These are phyloP conservation scores for Isaurus tuberculatus DNA, from an alignment of 92 coral and sea anemone species.

Conservation along the genomic window DNA sequence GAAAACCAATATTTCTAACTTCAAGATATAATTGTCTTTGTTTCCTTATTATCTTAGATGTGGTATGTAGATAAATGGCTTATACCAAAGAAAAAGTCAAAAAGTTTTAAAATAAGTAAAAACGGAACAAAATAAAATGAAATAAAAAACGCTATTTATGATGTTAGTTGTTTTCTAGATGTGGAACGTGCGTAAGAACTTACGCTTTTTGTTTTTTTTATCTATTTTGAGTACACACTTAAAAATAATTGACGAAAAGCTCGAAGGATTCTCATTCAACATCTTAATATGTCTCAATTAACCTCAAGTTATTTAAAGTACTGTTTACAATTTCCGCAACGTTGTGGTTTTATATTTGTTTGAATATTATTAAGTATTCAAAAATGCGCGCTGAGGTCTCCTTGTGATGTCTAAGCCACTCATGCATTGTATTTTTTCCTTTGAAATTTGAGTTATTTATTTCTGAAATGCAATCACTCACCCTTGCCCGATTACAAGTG, in stretches of 20 bases:
- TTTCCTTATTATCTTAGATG: neutral
- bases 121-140: neutral
- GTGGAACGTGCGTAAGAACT: conserved; percentile 13
- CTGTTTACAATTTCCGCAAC: neutral
- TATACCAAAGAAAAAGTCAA: too few species aligned
- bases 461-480: neutral
- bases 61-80: neutral
- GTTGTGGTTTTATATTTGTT: neutral
- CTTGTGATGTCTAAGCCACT: neutral
- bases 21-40: neutral
- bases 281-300: neutral
- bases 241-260: neutral
- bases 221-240: neutral
- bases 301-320: conserved; percentile 12
- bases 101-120: too few species aligned
- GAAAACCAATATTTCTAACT: neutral
- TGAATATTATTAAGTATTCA: neutral
- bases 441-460: neutral
- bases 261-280: neutral
- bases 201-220: neutral
- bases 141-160: too few species aligned
- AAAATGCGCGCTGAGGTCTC: neutral
- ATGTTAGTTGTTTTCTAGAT: too few species aligned
- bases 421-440: neutral
- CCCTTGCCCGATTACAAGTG: too few species aligned